Evolutionary conservation across 2,113 vertebrate species (phyloP), one percentile per base, ranked within the genome.

Genomic region (Dunckerocampus dactyliophorus): DNA sequence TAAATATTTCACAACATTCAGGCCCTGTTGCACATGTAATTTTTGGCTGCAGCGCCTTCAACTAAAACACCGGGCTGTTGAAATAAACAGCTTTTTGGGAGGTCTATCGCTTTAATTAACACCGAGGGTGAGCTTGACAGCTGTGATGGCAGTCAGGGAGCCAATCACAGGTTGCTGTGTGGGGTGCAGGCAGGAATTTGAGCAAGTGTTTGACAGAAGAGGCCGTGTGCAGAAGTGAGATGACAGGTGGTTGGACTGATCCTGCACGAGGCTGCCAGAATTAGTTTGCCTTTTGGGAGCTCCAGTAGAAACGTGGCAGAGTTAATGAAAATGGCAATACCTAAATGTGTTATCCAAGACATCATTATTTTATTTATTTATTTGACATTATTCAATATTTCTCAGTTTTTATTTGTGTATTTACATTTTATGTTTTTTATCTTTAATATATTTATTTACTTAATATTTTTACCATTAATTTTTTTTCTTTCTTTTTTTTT

Each of bases 211-310:
- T 79, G 77, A 89, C 77, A 82, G 85, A 55, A 22, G 69, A 75
- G 74, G 73, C 80, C 75, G 82, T 82, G 86, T 75, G 75, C 74
- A 83, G 72, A 82, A 85, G 76, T 75, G 67, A 78, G 72, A 76
- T 82, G 86, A 88, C 85, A 89, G 82, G 86, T 88, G 84, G 67
- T 73, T 66, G 74, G 75, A 55, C 80, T 80, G 82, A 82, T 83
- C 79, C 81, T 42, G 45, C 48, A 22, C 64, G 51, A 62, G 64
- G 66, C 81, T 88, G 83, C 83, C 75, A 87, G 72, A 85, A 78
- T 54, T 62, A 67, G 57, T 82, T 71, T 59, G 71, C 74, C 77
- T 79, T 34, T 24, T 48, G 75, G 85, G 82, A 77, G 69, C 52
- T 47, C 42, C 16, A 22, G 42, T 3, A 57, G 75, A 70, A 82